phyloP scores from a whole-genome alignment of 2,113 vertebrate species.

The Halichoerus grypus region DNA sequence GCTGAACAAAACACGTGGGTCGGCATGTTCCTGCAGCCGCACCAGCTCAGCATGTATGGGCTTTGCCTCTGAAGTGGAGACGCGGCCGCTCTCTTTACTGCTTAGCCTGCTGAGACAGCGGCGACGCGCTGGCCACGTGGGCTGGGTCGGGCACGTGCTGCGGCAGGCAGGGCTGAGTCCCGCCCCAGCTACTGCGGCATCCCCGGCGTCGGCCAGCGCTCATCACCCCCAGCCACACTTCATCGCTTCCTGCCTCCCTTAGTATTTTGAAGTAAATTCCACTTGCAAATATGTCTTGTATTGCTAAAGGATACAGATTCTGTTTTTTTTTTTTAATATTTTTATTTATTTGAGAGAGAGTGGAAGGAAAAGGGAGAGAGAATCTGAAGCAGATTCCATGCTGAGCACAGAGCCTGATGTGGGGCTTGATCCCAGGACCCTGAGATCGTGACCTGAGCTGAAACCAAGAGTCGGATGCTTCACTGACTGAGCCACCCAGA shows the following conservation, averaged over 20 bases:
- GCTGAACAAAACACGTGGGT: too few species aligned
- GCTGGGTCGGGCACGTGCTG: accelerated
- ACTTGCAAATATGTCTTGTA: background rate
- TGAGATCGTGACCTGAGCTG: background rate
- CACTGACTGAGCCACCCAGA: background rate
- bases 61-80: background rate
- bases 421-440: background rate
- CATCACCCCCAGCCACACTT: accelerated
- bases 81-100: background rate
- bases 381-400: accelerated
- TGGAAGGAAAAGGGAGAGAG: background rate
- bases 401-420: background rate
- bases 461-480: background rate
- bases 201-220: accelerated
- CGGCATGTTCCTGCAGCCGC: background rate
- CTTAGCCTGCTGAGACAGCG: accelerated
- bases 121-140: background rate
- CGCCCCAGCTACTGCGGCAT: background rate
- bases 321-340: background rate
- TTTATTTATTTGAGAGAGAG: background rate
- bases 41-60: background rate
- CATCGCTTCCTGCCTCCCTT: accelerated
- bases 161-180: background rate
- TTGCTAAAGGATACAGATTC: background rate
- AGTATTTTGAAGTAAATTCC: background rate